A percentile compares a stretch with the other conserved stretches of the same genome.
These are phyloP conservation scores for Ceyx melanurus DNA, from an alignment of 2,113 vertebrate genomes.

Conservation along the genomic window DNA sequence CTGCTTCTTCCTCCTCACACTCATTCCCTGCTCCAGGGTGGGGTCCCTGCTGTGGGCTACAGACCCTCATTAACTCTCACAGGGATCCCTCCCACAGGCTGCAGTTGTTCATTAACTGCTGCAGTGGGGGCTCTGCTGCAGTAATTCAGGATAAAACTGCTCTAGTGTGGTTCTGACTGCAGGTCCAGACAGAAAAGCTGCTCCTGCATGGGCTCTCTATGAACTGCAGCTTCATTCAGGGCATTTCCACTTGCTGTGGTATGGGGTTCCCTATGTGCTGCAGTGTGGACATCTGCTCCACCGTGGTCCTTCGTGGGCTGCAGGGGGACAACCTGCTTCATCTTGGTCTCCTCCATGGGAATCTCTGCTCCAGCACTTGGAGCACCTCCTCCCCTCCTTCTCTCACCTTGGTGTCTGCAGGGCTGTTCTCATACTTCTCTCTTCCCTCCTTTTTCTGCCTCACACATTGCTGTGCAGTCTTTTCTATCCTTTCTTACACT, in stretches of 20 bases:
- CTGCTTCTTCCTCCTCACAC: not conserved
- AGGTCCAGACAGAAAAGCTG: not conserved
- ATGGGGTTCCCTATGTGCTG: accelerated
- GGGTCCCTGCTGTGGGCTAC: accelerated
- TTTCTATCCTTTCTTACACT: not conserved
- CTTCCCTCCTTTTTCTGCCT: not conserved
- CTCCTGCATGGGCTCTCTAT: not conserved
- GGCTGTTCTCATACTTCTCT: not conserved
- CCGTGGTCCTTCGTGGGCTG: accelerated
- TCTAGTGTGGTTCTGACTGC: not conserved
- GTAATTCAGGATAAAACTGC: not conserved
- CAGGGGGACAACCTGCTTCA: not conserved
- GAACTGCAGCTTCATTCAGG: not conserved
- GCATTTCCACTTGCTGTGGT: not conserved
- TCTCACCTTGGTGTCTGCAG: not conserved
- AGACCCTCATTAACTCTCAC: not conserved
- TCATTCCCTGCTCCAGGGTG: accelerated
- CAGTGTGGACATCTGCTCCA: not conserved
- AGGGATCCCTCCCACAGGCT: not conserved
- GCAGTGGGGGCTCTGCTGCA: not conserved
- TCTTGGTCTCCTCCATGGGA: not conserved
- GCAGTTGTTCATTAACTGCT: not conserved
- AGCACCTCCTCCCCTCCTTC: not conserved
- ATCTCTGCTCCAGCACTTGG: not conserved
- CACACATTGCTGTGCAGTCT: not conserved